Base-by-base conservation (phyloP, 2,888 invertebrate species). In the Plutella xylostella region DNA sequence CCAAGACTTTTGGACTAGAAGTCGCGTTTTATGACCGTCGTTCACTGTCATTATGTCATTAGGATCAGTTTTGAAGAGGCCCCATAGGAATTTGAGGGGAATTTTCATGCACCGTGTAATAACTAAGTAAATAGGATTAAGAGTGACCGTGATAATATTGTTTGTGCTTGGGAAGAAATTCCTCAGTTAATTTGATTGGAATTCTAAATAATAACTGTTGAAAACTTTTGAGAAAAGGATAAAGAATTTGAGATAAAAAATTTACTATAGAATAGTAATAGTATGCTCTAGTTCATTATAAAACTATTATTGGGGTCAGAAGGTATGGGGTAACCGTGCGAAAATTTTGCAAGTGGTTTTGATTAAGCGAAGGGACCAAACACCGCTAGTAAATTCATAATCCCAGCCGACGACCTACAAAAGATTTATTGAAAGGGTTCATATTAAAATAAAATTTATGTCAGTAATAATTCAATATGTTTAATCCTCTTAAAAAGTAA, bases 1-100 rank as follows among this genome's bases (percentile, higher is more conserved):
- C 73, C 72, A 55, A 64, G 65, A 68, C 68, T 69, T 71, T 68
- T 59, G 68, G 70, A 65, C 65, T 70, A 68, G 65, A 62, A 65
- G 68, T 66, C 63, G 65, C 66, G 56, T 69, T 72, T 71, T 67
- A 65, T 64, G 60, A 60, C 47, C 61, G 60, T 64, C 60, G 56
- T 59, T 54, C 56, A 59, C 70, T 71, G 75, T 79, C 77, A 82
- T 83, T 82, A 82, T 73, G 72, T 76, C 68, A 71, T 78, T 74
- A 71, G 63, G 58, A 58, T 61, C 63, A 67, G 60, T 72, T 47
- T 47, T 45, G 41, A 35, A 42, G 41, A 34, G 43, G 22, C 34
- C 30, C 28, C 19, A 19, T 38, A n/a, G 45, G 28, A 47, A 43
- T 76, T 72, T 71, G 20, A 30, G 37, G 14, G 37, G 42, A 41